These are phyloP conservation scores for Criorhina ranunculi DNA, from an alignment of 2,888 invertebrate species.

Conservation along the genomic window DNA sequence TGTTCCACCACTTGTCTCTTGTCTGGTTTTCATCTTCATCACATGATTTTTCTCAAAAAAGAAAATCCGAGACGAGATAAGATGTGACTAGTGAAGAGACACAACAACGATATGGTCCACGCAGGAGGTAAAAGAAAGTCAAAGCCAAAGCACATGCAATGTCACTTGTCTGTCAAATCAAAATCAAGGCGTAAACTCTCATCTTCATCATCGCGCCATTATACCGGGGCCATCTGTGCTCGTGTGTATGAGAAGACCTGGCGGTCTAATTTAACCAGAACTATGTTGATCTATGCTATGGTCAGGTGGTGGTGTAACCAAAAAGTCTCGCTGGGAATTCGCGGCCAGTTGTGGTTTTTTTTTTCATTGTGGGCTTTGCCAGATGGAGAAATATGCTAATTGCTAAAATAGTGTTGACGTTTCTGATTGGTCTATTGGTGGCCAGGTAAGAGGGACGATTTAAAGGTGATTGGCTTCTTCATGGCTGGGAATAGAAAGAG, in stretches of 20 bases:
- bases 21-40: slow-evolving; percentile 72
- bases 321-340: slow-evolving; percentile 32
- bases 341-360: slow-evolving; percentile 13
- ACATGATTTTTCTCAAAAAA: slow-evolving; percentile 48
- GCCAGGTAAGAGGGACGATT: slow-evolving; percentile 39
- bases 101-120: neutral
- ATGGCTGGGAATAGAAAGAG: slow-evolving; percentile 7
- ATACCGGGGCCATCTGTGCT: neutral
- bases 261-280: slow-evolving; percentile 37
- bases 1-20: slow-evolving; percentile 52
- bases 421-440: slow-evolving; percentile 60
- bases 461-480: slow-evolving; percentile 57
- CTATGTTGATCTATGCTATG: slow-evolving; percentile 37
- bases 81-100: slow-evolving; percentile 25
- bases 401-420: slow-evolving; percentile 26
- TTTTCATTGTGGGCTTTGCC: slow-evolving; percentile 12
- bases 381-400: slow-evolving; percentile 53
- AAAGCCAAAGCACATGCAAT: slow-evolving; percentile 65
- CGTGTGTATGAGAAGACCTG: neutral
- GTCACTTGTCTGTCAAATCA: slow-evolving; percentile 72
- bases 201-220: slow-evolving; percentile 65
- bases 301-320: slow-evolving; percentile 35
- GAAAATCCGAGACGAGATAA: slow-evolving; percentile 40
- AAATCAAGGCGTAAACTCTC: slow-evolving; percentile 69
- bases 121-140: neutral